Evolutionary conservation across 2,113 vertebrate species (phyloP).

Genomic region (Lophura nycthemera): DNA sequence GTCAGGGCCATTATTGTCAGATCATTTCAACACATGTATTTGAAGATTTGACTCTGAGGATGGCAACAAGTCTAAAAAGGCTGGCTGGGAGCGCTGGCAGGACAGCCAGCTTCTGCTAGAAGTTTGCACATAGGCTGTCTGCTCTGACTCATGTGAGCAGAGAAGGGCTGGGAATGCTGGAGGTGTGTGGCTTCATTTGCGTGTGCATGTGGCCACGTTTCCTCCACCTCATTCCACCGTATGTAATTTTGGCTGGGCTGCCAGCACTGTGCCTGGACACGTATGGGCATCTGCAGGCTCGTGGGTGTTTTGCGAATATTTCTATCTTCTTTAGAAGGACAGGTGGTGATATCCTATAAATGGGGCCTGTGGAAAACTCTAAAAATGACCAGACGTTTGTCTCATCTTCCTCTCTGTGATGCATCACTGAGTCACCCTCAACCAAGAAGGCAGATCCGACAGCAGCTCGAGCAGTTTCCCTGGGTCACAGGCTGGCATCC

Average conservation of each 20-base stretch:
- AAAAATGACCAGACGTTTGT: neutral
- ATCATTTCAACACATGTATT: slow-evolving; percentile 26
- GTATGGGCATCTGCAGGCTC: neutral
- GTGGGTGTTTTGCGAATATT: neutral
- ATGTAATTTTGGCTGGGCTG: neutral
- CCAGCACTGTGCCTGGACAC: rapidly evolving
- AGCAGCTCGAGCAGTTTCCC: rapidly evolving
- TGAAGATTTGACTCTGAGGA: neutral
- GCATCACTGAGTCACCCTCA: neutral
- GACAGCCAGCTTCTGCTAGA: neutral
- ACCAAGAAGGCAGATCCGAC: neutral
- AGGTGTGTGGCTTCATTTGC: neutral
- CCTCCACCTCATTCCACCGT: rapidly evolving
- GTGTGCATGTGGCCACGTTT: rapidly evolving
- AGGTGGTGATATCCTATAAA: neutral
- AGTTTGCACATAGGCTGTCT: rapidly evolving
- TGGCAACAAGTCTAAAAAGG: neutral
- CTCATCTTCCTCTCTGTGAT: neutral
- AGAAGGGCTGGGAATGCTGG: neutral
- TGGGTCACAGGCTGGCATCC: too few relatives aligned
- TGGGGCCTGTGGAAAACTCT: neutral
- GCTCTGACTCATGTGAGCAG: neutral
- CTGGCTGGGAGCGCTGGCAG: neutral
- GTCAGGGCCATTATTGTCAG: slow-evolving; percentile 27
- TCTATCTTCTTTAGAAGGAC: neutral